A percentile compares a stretch with the other conserved stretches of the same genome.
Conservation (phyloP, 2,113 vertebrate species). For the Python bivittatus region DNA sequence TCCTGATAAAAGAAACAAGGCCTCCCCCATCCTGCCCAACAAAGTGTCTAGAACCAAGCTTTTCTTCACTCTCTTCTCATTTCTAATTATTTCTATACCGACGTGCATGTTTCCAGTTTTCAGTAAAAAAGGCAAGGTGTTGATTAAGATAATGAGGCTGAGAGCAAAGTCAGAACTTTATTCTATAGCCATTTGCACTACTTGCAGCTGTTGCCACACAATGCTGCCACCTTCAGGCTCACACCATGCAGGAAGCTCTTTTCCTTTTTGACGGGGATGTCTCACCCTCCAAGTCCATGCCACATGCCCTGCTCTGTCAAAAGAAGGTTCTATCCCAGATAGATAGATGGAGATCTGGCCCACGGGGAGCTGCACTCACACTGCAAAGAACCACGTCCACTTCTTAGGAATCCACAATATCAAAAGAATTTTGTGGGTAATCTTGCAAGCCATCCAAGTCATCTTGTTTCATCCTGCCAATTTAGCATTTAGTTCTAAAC, state of each 20-base stretch:
- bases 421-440: too few relatives aligned
- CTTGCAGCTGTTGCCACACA: background rate
- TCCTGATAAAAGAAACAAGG: background rate
- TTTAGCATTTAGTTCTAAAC: too few relatives aligned
- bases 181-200: slow-evolving; percentile 8
- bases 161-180: slow-evolving; percentile 42
- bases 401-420: too few relatives aligned
- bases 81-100: slow-evolving; percentile 8
- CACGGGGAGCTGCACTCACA: too few relatives aligned
- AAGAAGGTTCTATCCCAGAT: background rate
- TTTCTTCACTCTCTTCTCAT: slow-evolving; percentile 22
- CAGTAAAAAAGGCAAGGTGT: slow-evolving; percentile 40
- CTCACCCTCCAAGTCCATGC: background rate
- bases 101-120: slow-evolving; percentile 43
- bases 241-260: background rate
- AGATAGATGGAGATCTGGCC: too few relatives aligned
- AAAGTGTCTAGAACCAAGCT: too few relatives aligned
- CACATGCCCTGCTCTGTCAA: background rate
- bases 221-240: background rate
- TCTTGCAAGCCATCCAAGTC: too few relatives aligned
- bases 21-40: background rate
- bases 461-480: too few relatives aligned
- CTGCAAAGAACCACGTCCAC: too few relatives aligned
- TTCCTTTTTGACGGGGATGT: background rate
- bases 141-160: slow-evolving; percentile 51